phyloP scores from a whole-genome alignment of 2,888 invertebrate genomes.

The Eustalomyia histrio region DNA sequence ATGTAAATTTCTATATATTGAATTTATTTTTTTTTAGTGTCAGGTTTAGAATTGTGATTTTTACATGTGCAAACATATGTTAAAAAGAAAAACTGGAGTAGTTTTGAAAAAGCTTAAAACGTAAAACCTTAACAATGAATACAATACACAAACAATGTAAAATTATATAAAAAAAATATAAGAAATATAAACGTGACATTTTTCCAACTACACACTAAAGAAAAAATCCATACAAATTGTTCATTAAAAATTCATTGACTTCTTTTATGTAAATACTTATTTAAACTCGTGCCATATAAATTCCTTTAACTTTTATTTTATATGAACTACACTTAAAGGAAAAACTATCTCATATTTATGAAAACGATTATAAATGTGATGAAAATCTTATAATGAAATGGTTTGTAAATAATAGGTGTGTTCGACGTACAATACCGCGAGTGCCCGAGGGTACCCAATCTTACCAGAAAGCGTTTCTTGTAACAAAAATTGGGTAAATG shows the following conservation, averaged over 20 bases:
- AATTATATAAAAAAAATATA: conserved; percentile 5
- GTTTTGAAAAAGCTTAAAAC: conserved; percentile 16
- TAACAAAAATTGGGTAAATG: no score
- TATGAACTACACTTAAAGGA: background rate
- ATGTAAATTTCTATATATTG: no score
- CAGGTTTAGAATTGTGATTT: conserved; percentile 22
- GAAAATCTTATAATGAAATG: no score
- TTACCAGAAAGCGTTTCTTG: no score
- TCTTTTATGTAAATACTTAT: conserved; percentile 27
- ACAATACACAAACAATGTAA: conserved; percentile 27
- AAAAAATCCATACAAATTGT: conserved; percentile 55
- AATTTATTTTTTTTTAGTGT: background rate
- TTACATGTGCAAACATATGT: background rate
- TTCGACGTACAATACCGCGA: no score
- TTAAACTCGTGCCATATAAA: conserved; percentile 38
- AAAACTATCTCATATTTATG: no score
- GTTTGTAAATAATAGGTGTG: no score
- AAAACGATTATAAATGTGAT: no score
- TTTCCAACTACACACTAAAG: conserved; percentile 24
- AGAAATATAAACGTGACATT: conserved; percentile 60
- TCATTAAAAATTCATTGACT: conserved; percentile 65
- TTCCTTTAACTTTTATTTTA: conserved; percentile 24
- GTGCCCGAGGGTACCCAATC: no score
- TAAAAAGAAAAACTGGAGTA: conserved; percentile 21
- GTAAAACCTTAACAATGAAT: conserved; percentile 56